phyloP scores from a whole-genome alignment of 2,888 invertebrate genomes.

The Lasius platythorax region DNA sequence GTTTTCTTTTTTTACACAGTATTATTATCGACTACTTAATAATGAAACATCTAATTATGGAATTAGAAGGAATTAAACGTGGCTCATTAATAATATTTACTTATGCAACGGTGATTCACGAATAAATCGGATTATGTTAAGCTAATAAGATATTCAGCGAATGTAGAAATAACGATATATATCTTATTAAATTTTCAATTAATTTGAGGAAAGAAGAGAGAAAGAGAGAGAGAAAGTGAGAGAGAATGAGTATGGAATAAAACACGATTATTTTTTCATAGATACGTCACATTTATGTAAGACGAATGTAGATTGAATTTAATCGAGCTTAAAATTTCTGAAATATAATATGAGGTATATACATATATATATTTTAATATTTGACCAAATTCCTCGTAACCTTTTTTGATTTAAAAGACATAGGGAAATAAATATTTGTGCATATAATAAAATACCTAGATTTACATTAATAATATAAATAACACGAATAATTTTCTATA shows the following conservation, averaged over 20 bases:
- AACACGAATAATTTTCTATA: neutral
- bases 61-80: neutral
- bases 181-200: constrained; percentile 5
- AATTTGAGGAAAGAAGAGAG: neutral
- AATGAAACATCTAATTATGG: neutral
- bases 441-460: neutral
- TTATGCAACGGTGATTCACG: neutral
- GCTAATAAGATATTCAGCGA: neutral
- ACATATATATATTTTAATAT: neutral
- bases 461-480: neutral
- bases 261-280: neutral
- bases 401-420: neutral
- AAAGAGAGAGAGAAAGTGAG: neutral
- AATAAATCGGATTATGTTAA: neutral
- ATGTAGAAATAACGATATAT: neutral
- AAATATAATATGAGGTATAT: neutral
- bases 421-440: neutral
- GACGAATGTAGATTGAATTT: neutral
- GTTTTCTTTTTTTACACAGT: neutral
- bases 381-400: neutral
- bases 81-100: neutral
- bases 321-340: neutral
- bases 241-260: neutral
- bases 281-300: neutral
- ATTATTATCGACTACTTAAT: constrained; percentile 24